Percentiles rank a stretch among this genome's conserved stretches.
Evolutionary conservation across 2,797 vertebrate species (phyloP).

Genomic region (Galaxias olidus): DNA sequence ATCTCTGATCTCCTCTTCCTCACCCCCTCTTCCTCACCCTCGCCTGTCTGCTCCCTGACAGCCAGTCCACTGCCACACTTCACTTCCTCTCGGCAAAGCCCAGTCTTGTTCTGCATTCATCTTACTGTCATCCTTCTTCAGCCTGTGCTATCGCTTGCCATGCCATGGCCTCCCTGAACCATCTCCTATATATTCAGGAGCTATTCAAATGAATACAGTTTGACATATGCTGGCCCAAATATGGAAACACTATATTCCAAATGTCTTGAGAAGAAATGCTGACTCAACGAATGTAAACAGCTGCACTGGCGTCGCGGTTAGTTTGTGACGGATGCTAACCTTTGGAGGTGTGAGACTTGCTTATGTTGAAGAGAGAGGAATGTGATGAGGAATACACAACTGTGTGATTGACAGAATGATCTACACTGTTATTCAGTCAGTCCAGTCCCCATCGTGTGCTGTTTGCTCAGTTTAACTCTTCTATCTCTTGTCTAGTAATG

Average conservation of each 20-base stretch:
- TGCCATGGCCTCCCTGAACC: slow-evolving; percentile 1
- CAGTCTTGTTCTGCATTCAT: slow-evolving; percentile 52
- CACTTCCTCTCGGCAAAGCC: slow-evolving; percentile 20
- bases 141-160: slow-evolving; percentile 44
- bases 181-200: slow-evolving; percentile 39
- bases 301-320: slow-evolving; percentile 17
- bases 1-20: slow-evolving; percentile 32
- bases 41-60: slow-evolving; percentile 42
- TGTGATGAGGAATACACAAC: not conserved
- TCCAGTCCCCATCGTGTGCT: not conserved
- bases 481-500: slow-evolving; percentile 5
- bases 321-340: slow-evolving; percentile 48
- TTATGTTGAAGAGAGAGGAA: slow-evolving; percentile 17
- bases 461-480: slow-evolving; percentile 21
- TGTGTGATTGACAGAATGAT: slow-evolving; percentile 27
- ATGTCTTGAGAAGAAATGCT: slow-evolving; percentile 29
- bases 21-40: slow-evolving; percentile 17
- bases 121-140: slow-evolving; percentile 48
- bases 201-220: slow-evolving; percentile 41
- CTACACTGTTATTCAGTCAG: not conserved
- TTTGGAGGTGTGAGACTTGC: slow-evolving; percentile 32
- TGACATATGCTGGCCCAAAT: slow-evolving; percentile 34
- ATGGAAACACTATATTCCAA: slow-evolving; percentile 27
- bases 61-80: slow-evolving; percentile 54
- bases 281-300: slow-evolving; percentile 39